Conservation (phyloP, 2,113 vertebrate genomes). For the Phyllostomus hastatus region DNA sequence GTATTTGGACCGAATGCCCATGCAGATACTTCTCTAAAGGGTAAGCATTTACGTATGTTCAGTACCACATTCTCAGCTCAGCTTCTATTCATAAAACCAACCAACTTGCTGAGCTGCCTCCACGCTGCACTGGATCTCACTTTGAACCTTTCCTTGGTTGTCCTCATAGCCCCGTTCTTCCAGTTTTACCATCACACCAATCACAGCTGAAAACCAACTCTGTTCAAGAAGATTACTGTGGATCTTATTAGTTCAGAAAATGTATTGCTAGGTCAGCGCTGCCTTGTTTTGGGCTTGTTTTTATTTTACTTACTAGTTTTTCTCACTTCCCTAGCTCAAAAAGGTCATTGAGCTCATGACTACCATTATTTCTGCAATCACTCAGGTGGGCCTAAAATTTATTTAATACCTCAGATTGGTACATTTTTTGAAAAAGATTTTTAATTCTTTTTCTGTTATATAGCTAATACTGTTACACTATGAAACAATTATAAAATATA, state of each 20-base stretch:
- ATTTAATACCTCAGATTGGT: neutral
- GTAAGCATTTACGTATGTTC: neutral
- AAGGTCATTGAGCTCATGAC: neutral
- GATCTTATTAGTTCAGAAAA: neutral
- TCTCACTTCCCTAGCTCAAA: neutral
- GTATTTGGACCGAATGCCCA: neutral
- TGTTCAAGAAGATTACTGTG: neutral
- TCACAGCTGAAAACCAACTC: neutral
- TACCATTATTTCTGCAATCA: neutral
- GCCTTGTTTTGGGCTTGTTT: neutral
- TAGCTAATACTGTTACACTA: neutral
- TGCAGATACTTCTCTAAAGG: neutral
- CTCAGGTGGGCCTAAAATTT: neutral
- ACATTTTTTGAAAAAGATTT: neutral
- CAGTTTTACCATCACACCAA: neutral
- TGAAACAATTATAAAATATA: neutral
- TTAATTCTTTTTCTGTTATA: neutral
- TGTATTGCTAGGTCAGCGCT: neutral
- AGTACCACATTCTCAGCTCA: neutral
- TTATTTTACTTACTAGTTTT: neutral
- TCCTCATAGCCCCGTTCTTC: neutral
- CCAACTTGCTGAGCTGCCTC: neutral
- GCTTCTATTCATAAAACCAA: neutral
- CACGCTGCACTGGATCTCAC: neutral
- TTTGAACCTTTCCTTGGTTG: neutral